These are phyloP conservation scores for Solea senegalensis DNA, from an alignment of 2,113 vertebrate genomes.

Conservation along the genomic window DNA sequence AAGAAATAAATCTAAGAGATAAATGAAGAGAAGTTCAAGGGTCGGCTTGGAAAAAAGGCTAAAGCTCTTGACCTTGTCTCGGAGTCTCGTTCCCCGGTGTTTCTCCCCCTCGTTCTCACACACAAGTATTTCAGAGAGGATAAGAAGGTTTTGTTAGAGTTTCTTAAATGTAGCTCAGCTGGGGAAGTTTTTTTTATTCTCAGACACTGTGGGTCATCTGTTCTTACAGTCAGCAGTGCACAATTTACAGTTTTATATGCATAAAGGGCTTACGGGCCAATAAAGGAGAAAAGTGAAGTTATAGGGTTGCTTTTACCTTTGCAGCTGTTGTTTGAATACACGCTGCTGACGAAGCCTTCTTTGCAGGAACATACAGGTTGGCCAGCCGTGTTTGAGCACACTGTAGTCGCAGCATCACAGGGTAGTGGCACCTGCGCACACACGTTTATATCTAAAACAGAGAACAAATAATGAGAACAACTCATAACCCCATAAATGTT, in stretches of 20 bases:
- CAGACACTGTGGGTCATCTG: slow-evolving; percentile 16
- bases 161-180: slow-evolving; percentile 29
- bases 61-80: slow-evolving; percentile 61
- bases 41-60: slow-evolving; percentile 47
- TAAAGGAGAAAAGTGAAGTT: not conserved
- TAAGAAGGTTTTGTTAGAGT: slow-evolving; percentile 33
- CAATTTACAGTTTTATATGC: not conserved
- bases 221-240: slow-evolving; percentile 5
- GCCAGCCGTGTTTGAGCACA: slow-evolving; percentile 17
- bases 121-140: slow-evolving; percentile 13
- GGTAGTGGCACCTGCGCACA: slow-evolving; percentile 35
- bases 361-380: slow-evolving; percentile 56
- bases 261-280: not conserved
- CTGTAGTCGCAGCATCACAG: slow-evolving; percentile 62
- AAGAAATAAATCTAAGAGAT: slow-evolving; percentile 63
- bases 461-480: not conserved
- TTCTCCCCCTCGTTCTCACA: slow-evolving; percentile 55
- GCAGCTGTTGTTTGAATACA: slow-evolving; percentile 67
- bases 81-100: slow-evolving; percentile 50
- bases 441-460: slow-evolving; percentile 48
- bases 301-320: slow-evolving; percentile 52
- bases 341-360: slow-evolving; percentile 38
- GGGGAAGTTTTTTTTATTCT: slow-evolving; percentile 1
- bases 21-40: slow-evolving; percentile 59
- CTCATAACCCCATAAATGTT: not conserved